Base-by-base conservation (phyloP, 2,113 vertebrate genomes). In the Cricetomys ansorgei region DNA sequence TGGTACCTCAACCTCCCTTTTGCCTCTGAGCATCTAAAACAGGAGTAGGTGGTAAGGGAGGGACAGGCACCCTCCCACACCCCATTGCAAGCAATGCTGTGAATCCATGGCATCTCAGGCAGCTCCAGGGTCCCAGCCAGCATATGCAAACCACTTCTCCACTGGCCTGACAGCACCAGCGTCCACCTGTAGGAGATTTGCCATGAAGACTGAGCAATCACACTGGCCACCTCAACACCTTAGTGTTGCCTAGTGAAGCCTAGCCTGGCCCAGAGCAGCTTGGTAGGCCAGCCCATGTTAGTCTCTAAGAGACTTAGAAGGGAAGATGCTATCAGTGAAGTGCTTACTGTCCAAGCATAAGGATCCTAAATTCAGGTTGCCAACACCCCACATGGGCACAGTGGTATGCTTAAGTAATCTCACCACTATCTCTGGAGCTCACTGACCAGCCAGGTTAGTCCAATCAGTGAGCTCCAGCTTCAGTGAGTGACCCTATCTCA, bases 101-200 rank as follows among this genome's bases (percentile, higher is more conserved):
- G 15, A n/a, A n/a, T 45, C 45, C 15, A 27, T 86, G 43, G 43
- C 55, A 40, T 25, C 43, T 37, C 3, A 6, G 53, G n/a, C 11
- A 25, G 77, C 67, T 67, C 29, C 72, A 72, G 19, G 13, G 37
- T 79, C 69, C 64, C 40, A 34, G 31, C 34, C 7, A 27, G 37
- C 7, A 11, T 17, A 0, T 57, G 43, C 64, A 27, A 9, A 16
- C 45, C 10, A 1, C 5, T 1, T 23, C 67, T 81, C 50, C 34
- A 1, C 29, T 5, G 31, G 31, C 23, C 21, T 9, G 2, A 10
- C 1, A 17, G 10, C 59, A 43, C 2, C 16, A 57, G 64, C 9
- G 3, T 31, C 48, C 21, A 11, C 79, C 59, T 67, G 6, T 45
- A 70, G 67, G 40, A 64, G 8, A 57, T 90, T 69, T 79, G 27